A percentile compares a stretch with the other conserved stretches of the same genome.
These are phyloP conservation scores for Pardosa pseudoannulata DNA, from an alignment of 2,888 invertebrate genomes.

Conservation along the genomic window DNA sequence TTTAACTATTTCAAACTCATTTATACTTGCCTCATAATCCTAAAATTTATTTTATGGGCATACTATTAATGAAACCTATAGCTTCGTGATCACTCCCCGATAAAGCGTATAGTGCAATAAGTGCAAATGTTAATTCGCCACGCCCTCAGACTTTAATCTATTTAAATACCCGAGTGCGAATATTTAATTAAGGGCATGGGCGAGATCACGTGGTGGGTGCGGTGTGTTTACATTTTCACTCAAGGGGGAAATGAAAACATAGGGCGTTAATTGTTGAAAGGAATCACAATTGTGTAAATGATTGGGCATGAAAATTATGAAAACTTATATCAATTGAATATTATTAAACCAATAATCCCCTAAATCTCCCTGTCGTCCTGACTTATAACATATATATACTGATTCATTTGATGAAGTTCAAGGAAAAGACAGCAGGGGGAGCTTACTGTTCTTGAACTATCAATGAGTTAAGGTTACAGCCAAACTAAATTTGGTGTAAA, in stretches of 20 bases:
- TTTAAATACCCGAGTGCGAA: background rate
- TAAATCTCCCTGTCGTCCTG: no score
- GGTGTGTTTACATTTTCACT: background rate
- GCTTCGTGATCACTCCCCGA: background rate
- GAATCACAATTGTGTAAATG: background rate
- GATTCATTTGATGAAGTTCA: no score
- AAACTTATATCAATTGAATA: no score
- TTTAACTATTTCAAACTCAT: background rate
- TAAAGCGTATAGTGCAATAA: background rate
- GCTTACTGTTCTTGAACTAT: no score
- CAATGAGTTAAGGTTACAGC: no score
- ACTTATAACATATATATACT: no score
- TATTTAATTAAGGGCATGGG: constrained; percentile 4
- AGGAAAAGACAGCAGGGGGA: no score
- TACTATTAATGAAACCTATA: background rate
- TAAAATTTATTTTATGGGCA: background rate
- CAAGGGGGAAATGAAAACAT: background rate
- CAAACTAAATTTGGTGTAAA: no score
- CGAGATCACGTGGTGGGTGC: background rate
- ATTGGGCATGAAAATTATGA: background rate
- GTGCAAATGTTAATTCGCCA: background rate
- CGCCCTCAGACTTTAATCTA: constrained; percentile 3
- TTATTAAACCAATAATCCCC: no score
- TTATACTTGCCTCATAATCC: background rate
- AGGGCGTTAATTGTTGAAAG: background rate